Conservation (phyloP, 2,797 vertebrate genomes). For the Pygocentrus nattereri region DNA sequence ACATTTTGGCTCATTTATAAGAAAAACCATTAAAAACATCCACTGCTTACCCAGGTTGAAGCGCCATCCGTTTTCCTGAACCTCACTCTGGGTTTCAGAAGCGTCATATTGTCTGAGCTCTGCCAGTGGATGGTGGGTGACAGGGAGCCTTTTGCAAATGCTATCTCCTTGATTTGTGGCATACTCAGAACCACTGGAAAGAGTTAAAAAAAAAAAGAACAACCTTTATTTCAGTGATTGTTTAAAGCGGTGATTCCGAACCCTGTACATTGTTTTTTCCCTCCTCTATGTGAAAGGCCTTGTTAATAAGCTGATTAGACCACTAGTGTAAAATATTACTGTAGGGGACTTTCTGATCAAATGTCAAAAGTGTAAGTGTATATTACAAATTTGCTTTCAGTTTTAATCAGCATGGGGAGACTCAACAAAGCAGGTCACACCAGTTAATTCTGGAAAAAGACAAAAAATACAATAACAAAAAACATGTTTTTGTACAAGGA, state of each 20-base stretch:
- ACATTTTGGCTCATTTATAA: background rate
- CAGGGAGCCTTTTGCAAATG: slow-evolving; percentile 68
- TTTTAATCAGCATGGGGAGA: slow-evolving; percentile 14
- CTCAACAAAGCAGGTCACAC: slow-evolving; percentile 19
- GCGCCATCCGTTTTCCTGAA: slow-evolving; percentile 55
- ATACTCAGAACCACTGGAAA: slow-evolving; percentile 83
- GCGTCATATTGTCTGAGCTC: slow-evolving; percentile 61
- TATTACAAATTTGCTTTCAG: background rate
- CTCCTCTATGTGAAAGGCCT: background rate
- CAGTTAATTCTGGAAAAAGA: slow-evolving; percentile 22
- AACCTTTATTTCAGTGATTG: background rate
- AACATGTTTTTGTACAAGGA: background rate
- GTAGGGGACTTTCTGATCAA: background rate
- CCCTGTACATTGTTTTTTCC: background rate
- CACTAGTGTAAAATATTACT: background rate
- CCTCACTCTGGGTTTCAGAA: slow-evolving; percentile 71
- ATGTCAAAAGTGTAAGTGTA: background rate
- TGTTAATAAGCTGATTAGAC: background rate
- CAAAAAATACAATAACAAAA: background rate
- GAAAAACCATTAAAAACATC: background rate
- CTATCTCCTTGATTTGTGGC: slow-evolving; percentile 67
- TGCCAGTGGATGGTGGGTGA: slow-evolving; percentile 79
- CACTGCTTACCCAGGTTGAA: slow-evolving; percentile 75
- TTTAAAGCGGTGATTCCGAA: background rate
- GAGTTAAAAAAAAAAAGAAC: slow-evolving; percentile 11